phyloP scores from a whole-genome alignment of 2,888 invertebrate species.

The Meghimatium bilineatum region DNA sequence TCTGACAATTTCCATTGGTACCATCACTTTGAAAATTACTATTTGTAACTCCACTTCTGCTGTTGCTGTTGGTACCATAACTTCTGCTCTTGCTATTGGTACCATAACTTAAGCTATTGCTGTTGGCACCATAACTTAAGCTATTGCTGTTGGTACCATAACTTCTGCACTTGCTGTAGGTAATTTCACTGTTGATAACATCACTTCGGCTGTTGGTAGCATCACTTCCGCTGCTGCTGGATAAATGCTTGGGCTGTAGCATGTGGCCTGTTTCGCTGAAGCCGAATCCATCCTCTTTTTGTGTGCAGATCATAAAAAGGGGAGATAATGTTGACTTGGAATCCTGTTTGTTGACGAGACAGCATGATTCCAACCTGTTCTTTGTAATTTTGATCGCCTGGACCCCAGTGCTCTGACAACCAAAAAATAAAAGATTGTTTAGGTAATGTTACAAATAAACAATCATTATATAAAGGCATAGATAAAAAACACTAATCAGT shows the following conservation, averaged over 20 bases:
- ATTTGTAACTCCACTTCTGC: too few species aligned
- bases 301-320: constrained; percentile 17
- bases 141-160: background rate
- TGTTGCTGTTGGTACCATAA: too few species aligned
- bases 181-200: background rate
- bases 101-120: background rate
- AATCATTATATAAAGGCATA: too few species aligned
- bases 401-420: constrained; percentile 33
- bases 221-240: too few species aligned
- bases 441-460: background rate
- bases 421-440: background rate
- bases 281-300: background rate
- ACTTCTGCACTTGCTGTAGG: background rate
- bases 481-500: too few species aligned
- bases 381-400: background rate
- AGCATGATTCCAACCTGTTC: constrained; percentile 3
- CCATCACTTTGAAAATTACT: background rate
- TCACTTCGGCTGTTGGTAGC: background rate
- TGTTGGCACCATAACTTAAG: background rate
- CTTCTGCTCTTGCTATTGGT: too few species aligned
- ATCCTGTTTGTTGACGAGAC: constrained; percentile 10
- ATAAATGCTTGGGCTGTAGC: background rate
- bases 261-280: background rate
- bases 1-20: background rate
- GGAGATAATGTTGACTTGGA: constrained; percentile 3